Conservation (phyloP, 2,113 vertebrate species). For the Oncorhynchus keta region DNA sequence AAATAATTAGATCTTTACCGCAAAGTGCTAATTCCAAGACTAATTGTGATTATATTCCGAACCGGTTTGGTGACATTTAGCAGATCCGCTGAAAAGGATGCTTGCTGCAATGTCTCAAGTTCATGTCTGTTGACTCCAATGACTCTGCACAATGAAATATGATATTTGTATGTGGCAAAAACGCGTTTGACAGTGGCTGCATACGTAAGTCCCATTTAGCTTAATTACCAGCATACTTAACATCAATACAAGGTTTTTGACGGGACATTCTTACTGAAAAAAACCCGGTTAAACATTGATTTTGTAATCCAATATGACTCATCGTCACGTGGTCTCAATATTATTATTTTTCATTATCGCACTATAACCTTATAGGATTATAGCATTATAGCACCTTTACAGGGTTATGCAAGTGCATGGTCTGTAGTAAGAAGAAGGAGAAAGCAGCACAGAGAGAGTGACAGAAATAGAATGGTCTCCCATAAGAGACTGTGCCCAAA, state of each 20-base stretch:
- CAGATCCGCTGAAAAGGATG: conserved; percentile 71
- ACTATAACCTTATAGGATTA: no score
- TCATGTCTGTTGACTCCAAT: conserved; percentile 70
- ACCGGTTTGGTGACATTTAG: conserved; percentile 82
- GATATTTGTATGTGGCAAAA: conserved; percentile 50
- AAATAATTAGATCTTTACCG: conserved; percentile 73
- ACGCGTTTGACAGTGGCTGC: conserved; percentile 56
- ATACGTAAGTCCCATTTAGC: conserved; percentile 52
- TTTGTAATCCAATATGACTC: neutral
- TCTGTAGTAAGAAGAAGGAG: conserved; percentile 1
- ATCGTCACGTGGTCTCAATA: neutral
- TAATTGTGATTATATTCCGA: conserved; percentile 77
- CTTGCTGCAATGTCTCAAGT: conserved; percentile 67
- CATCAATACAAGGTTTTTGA: conserved; percentile 26
- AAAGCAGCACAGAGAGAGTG: conserved; percentile 18
- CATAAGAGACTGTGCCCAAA: conserved; percentile 20
- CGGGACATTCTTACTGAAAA: neutral
- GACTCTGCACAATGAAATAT: conserved; percentile 59
- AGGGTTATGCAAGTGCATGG: conserved; percentile 1
- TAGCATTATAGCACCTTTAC: neutral
- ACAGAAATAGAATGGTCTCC: conserved; percentile 40
- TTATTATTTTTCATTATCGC: no score
- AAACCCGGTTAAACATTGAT: no score
- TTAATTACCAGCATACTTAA: conserved; percentile 42
- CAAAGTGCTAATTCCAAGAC: conserved; percentile 77